These are phyloP conservation scores for Sanderia malayensis DNA, from an alignment of 30 jellyfish, hydroid and myxozoan species.

Conservation along the genomic window DNA sequence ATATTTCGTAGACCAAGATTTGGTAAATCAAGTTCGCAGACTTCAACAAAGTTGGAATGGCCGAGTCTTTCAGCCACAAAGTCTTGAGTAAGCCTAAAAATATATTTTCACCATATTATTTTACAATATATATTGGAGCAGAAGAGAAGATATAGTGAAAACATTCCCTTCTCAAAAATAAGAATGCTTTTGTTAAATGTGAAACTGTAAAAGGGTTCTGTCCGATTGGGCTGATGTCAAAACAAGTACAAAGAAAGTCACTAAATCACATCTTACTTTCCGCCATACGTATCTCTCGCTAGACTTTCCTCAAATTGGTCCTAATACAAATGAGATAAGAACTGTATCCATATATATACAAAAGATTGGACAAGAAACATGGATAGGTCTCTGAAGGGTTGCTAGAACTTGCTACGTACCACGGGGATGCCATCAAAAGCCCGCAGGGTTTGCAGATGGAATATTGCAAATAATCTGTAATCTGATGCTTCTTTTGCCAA, in stretches of 20 bases:
- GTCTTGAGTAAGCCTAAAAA: slow-evolving; percentile 79
- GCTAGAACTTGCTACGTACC: slow-evolving; percentile 30
- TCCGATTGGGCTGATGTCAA: neutral
- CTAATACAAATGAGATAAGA: neutral
- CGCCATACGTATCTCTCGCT: slow-evolving; percentile 53
- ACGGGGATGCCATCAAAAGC: slow-evolving; percentile 81
- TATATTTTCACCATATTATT: no score
- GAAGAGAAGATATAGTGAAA: no score
- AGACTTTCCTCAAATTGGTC: slow-evolving; percentile 49
- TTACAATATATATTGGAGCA: no score
- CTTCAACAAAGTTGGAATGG: slow-evolving; percentile 81
- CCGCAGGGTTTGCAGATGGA: slow-evolving; percentile 64
- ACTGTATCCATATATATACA: no score
- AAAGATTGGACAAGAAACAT: neutral
- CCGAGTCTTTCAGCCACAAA: slow-evolving; percentile 89
- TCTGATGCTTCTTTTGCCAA: slow-evolving; percentile 46
- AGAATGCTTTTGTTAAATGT: no score
- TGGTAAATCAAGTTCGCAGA: slow-evolving; percentile 85
- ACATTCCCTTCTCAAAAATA: no score
- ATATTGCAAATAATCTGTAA: slow-evolving; percentile 72
- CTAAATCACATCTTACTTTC: slow-evolving; percentile 6
- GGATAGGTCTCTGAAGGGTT: no score
- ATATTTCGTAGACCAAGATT: slow-evolving; percentile 68
- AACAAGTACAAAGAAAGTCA: neutral
- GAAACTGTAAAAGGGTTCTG: no score